phyloP scores from a whole-genome alignment of 1,140 invertebrate species.

The Drosophila chauvacae region DNA sequence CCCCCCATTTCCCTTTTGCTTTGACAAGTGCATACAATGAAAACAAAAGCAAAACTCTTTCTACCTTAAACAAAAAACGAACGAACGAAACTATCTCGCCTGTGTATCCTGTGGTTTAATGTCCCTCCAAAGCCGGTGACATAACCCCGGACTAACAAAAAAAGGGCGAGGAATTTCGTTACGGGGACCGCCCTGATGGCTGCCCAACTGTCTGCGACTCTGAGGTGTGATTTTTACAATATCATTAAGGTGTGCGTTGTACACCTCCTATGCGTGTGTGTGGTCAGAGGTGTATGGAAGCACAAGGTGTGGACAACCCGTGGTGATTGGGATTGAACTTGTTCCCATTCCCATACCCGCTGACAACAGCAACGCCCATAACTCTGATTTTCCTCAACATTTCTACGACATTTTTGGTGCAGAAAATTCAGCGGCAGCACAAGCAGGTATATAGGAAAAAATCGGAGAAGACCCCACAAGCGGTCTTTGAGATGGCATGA shows the following conservation, averaged over 20 bases:
- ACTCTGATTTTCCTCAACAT: constrained; percentile 42
- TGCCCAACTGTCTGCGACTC: constrained; percentile 48
- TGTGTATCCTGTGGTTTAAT: constrained; percentile 76
- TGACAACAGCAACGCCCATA: constrained; percentile 77
- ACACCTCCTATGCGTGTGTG: constrained; percentile 42
- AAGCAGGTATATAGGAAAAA: constrained; percentile 39
- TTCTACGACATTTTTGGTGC: constrained; percentile 30
- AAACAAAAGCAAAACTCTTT: constrained; percentile 59
- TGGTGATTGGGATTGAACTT: constrained; percentile 60
- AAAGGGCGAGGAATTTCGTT: constrained; percentile 35
- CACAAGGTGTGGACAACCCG: constrained; percentile 79
- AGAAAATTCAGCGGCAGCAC: constrained; percentile 35
- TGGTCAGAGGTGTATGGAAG: constrained; percentile 68
- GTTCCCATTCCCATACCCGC: constrained; percentile 46
- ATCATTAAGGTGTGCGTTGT: constrained; percentile 63
- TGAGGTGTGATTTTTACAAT: constrained; percentile 82
- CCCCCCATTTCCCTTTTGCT: constrained; percentile 46
- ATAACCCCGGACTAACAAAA: constrained; percentile 55
- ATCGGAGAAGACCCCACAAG: constrained; percentile 60
- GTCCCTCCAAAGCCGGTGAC: constrained; percentile 70
- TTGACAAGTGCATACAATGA: constrained; percentile 73
- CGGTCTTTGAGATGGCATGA: constrained; percentile 57
- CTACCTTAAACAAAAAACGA: neutral
- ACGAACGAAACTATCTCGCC: constrained; percentile 10
- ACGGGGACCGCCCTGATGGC: constrained; percentile 70